Conservation (phyloP, 2,888 invertebrate genomes). For the Villa cingulata region DNA sequence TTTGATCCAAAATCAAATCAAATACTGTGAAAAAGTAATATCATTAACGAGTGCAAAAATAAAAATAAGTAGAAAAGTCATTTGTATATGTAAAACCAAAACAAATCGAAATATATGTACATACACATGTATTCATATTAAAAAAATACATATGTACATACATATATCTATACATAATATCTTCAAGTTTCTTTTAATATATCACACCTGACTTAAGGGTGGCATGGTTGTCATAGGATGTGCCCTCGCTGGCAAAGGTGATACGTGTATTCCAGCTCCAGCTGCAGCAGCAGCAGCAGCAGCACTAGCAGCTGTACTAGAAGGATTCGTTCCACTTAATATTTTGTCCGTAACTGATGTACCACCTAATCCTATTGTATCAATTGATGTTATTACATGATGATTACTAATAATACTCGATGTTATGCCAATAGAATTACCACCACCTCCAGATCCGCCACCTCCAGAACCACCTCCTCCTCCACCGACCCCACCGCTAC, state of each 20-base stretch:
- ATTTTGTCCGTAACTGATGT: constrained; percentile 36
- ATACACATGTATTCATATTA: too few relatives aligned
- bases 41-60: too few relatives aligned
- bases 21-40: too few relatives aligned
- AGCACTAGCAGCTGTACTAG: constrained; percentile 16
- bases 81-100: too few relatives aligned
- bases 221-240: constrained; percentile 37
- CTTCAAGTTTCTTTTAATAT: too few relatives aligned
- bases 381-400: constrained; percentile 48
- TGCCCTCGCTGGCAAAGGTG: constrained; percentile 33
- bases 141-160: too few relatives aligned
- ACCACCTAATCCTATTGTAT: constrained; percentile 33
- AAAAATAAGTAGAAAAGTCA: too few relatives aligned
- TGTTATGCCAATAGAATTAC: constrained; percentile 39
- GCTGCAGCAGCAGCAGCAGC: constrained; percentile 13
- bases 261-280: constrained; percentile 27
- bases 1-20: too few relatives aligned
- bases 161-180: too few relatives aligned
- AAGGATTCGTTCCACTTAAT: constrained; percentile 36
- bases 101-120: too few relatives aligned
- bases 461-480: not conserved
- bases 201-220: constrained; percentile 35
- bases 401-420: constrained; percentile 55
- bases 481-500: not conserved
- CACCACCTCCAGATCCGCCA: not conserved